A percentile compares a stretch with the other conserved stretches of the same genome.
phyloP scores from a whole-genome alignment of 1,140 invertebrate genomes.

The Drosophila serrata region DNA sequence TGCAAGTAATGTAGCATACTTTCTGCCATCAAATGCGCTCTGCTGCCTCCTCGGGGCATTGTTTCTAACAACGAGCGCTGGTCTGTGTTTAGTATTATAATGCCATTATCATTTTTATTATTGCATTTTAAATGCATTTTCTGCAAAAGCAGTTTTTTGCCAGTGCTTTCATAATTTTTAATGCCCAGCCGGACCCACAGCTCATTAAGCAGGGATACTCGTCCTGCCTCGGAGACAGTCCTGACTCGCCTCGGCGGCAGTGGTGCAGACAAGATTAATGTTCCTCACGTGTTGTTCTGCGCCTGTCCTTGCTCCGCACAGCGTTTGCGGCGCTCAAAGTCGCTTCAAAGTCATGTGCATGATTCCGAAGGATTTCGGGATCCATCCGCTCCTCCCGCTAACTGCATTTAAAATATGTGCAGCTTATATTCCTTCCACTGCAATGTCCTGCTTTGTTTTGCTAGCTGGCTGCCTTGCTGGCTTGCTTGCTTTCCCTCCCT shows the following conservation, averaged over 20 bases:
- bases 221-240: constrained; percentile 28
- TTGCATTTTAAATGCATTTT: constrained; percentile 82
- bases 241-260: constrained; percentile 39
- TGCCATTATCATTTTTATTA: constrained; percentile 83
- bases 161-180: constrained; percentile 74
- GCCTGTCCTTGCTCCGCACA: constrained; percentile 15
- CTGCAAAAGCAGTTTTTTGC: constrained; percentile 21
- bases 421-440: constrained; percentile 13
- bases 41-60: constrained; percentile 50
- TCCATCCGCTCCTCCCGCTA: constrained; percentile 30
- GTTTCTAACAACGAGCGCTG: constrained; percentile 36
- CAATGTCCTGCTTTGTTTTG: constrained; percentile 35
- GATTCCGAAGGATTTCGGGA: constrained; percentile 48
- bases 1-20: constrained; percentile 82
- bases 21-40: constrained; percentile 77
- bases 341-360: constrained; percentile 82
- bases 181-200: constrained; percentile 65
- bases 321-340: constrained; percentile 50
- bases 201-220: constrained; percentile 69
- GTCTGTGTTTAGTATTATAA: constrained; percentile 70
- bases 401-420: constrained; percentile 77
- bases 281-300: constrained; percentile 53
- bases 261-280: constrained; percentile 75
- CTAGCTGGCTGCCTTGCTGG: constrained; percentile 19
- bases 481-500: constrained; percentile 19